phyloP scores from a whole-genome alignment of 2,113 vertebrate genomes.

The Myotis lucifugus region DNA sequence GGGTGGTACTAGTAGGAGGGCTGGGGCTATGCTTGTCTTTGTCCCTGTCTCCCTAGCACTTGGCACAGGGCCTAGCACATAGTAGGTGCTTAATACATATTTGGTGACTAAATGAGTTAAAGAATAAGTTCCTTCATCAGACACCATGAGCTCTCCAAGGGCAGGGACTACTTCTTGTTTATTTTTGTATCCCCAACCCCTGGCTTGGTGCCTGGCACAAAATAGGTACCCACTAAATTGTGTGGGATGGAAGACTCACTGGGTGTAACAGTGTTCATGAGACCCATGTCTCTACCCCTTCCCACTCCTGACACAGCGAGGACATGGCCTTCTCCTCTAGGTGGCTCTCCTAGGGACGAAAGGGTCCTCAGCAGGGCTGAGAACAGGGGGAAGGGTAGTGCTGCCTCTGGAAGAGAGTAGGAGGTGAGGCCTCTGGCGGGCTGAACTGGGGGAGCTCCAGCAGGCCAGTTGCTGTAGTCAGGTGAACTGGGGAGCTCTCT shows the following conservation, averaged over 20 bases:
- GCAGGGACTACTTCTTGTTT: background rate
- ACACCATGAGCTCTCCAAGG: background rate
- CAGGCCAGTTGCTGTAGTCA: background rate
- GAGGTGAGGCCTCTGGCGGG: background rate
- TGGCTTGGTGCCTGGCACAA: background rate
- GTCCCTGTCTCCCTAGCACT: background rate
- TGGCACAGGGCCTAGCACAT: background rate
- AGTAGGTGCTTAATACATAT: background rate
- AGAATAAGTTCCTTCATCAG: slow-evolving; percentile 21
- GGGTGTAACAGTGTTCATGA: background rate
- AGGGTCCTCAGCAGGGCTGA: background rate
- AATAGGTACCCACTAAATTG: background rate
- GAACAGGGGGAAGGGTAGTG: background rate
- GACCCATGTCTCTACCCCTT: background rate
- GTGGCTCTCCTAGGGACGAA: background rate
- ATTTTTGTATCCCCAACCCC: background rate
- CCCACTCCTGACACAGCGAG: background rate
- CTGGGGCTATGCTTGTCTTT: background rate
- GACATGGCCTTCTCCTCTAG: background rate
- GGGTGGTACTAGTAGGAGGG: background rate
- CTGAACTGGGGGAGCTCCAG: background rate
- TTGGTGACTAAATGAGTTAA: slow-evolving; percentile 17
- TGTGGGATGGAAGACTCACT: background rate
- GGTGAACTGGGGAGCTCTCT: background rate
- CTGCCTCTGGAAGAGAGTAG: background rate